Evolutionary conservation across 2,888 invertebrate genomes (phyloP), one percentile per base, ranked within the genome.

Genomic region (Ennomos quercinarius): DNA sequence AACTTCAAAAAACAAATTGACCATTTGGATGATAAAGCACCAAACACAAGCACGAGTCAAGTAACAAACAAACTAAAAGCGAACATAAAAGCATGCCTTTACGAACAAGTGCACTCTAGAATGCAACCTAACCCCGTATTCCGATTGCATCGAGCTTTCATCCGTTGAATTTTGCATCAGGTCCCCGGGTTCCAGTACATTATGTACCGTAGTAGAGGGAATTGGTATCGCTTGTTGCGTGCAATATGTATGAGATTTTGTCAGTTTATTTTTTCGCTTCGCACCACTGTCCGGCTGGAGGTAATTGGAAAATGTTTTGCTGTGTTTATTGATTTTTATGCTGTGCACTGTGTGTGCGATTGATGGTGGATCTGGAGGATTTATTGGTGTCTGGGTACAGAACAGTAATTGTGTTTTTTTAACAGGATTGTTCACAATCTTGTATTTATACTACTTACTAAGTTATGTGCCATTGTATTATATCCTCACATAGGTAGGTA

Each of bases 71-170:
- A 71, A 76, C 76, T 80, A 81, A 80, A 83, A 76, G 69, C 62
- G 60, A 65, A 74, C 76, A 78, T 76, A 76, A 77, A 77, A 66
- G 70, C 56, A 64, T 37, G 68, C 76, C 78, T 83, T 81, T 84
- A 73, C 66, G 68, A 74, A 48, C 52, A 42, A 53, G 71, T 80
- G 80, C 84, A 83, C 74, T 77, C 73, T 72, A 68, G 78, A 83
- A 80, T 87, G 87, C 88, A 87, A 66, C 79, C 80, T 81, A 81
- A 87, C 76, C 79, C 78, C 58, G 78, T 70, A 73, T 72, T 71
- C 80, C 88, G 88, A 91, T 91, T 91, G 91, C 91, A 89, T 81
- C 72, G 78, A 71, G 84, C 83, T 86, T 88, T 88, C 87, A 83
- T 67, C 83, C 78, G 64, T 66, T 91, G 87, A 88, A 92, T 91